phyloP scores from a whole-genome alignment of 2,888 invertebrate genomes.

The Zygogramma bicolorata region DNA sequence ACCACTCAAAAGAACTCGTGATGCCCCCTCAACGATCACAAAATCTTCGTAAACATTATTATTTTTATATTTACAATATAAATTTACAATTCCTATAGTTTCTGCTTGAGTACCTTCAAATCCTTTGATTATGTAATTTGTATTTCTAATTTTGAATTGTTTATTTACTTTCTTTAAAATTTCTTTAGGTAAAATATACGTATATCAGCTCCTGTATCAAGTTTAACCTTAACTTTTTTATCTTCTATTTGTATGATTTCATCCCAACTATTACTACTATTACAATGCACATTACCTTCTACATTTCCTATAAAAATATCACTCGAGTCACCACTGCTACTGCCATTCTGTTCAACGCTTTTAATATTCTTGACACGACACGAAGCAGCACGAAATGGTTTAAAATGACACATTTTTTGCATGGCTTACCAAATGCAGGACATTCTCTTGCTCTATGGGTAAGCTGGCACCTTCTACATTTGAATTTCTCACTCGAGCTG shows the following conservation, averaged over 20 bases:
- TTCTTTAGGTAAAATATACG: constrained; percentile 17
- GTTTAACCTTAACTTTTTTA: constrained; percentile 15
- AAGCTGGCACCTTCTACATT: constrained; percentile 39
- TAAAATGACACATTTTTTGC: constrained; percentile 41
- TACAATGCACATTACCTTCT: not conserved
- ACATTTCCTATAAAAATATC: constrained; percentile 16
- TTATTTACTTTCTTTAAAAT: constrained; percentile 26
- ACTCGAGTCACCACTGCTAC: not conserved
- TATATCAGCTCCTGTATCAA: constrained; percentile 28
- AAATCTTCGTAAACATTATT: too few relatives aligned
- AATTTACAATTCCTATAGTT: too few relatives aligned
- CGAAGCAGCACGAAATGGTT: constrained; percentile 46
- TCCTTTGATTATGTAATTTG: constrained; percentile 19
- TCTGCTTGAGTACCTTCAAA: too few relatives aligned
- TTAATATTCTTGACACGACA: constrained; percentile 38
- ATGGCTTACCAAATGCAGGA: constrained; percentile 46
- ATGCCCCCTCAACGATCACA: constrained; percentile 20
- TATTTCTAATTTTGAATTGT: constrained; percentile 25
- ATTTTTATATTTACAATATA: too few relatives aligned
- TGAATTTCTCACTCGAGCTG: constrained; percentile 31
- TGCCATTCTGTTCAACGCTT: constrained; percentile 23
- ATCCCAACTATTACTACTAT: not conserved
- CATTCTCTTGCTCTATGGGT: constrained; percentile 42
- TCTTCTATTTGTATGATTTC: not conserved
- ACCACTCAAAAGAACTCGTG: constrained; percentile 18